Percentiles rank a stretch among this genome's conserved stretches.
Conservation (phyloP, 2,113 vertebrate genomes). For the Sander lucioperca region DNA sequence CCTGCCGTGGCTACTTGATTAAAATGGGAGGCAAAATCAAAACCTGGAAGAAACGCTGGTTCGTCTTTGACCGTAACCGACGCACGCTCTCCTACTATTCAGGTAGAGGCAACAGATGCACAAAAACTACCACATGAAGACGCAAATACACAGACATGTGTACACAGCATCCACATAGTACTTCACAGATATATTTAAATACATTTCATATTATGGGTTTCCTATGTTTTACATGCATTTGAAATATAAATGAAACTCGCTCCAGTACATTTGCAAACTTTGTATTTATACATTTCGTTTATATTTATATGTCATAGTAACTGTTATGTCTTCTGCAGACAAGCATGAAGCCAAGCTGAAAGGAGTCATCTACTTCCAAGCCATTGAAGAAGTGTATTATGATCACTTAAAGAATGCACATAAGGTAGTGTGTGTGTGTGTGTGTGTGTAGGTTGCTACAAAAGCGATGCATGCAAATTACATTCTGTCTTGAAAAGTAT, state of each 20-base stretch:
- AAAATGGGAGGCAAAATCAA: slow-evolving; percentile 99
- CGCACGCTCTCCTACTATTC: slow-evolving; percentile 94
- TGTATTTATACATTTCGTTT: not conserved
- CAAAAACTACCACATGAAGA: no score
- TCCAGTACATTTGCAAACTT: not conserved
- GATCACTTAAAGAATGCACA: slow-evolving; percentile 98
- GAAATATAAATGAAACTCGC: not conserved
- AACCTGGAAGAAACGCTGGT: slow-evolving; percentile 98
- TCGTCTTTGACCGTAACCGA: slow-evolving; percentile 95
- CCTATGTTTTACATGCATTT: not conserved
- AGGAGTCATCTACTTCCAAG: slow-evolving; percentile 99
- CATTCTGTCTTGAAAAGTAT: not conserved
- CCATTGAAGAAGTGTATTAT: slow-evolving; percentile 99
- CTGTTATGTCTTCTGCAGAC: slow-evolving; percentile 83
- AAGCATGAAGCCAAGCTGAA: slow-evolving; percentile 98
- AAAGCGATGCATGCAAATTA: not conserved
- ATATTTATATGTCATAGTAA: not conserved
- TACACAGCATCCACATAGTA: not conserved
- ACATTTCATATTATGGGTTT: not conserved
- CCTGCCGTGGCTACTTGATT: slow-evolving; percentile 94
- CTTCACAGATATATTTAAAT: not conserved
- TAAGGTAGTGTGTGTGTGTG: slow-evolving; percentile 85
- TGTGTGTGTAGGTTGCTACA: not conserved
- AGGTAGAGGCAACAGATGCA: slow-evolving; percentile 78
- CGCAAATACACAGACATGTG: not conserved